Conservation (phyloP, 2,797 vertebrate genomes). For the Tapera naevia region DNA sequence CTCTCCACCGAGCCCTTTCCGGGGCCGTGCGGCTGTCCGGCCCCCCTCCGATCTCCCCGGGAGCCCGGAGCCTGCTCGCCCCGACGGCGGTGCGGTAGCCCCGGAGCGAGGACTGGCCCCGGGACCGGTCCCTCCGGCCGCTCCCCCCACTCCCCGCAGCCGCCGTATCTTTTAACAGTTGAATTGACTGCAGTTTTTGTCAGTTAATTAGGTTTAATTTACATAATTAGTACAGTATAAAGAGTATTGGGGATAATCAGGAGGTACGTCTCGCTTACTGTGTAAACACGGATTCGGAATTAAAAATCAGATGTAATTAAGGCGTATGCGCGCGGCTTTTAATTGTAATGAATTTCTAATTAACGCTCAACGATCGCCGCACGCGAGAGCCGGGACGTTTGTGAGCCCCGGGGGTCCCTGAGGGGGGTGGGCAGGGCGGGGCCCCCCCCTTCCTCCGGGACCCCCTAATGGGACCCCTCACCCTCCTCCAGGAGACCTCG, state of each 20-base stretch:
- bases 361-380: constrained; percentile 84
- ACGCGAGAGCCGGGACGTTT: constrained; percentile 76
- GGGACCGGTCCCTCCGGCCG: neutral
- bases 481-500: too few species aligned
- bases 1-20: neutral
- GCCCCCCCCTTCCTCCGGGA: neutral
- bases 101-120: neutral
- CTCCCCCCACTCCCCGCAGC: constrained; percentile 26
- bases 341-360: constrained; percentile 88
- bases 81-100: neutral
- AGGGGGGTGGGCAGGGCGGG: neutral
- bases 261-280: constrained; percentile 85
- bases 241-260: constrained; percentile 86
- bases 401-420: neutral
- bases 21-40: neutral
- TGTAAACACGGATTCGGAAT: constrained; percentile 87
- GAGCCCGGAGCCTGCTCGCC: neutral
- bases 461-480: too few species aligned
- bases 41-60: neutral
- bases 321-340: constrained; percentile 81
- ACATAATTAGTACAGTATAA: constrained; percentile 88
- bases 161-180: constrained; percentile 78
- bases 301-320: constrained; percentile 86
- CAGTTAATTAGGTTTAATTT: constrained; percentile 87
- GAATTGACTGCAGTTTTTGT: constrained; percentile 84